Evolutionary conservation across 1,140 invertebrate genomes (phyloP).

Genomic region (Phymorhynchus buccinoides): DNA sequence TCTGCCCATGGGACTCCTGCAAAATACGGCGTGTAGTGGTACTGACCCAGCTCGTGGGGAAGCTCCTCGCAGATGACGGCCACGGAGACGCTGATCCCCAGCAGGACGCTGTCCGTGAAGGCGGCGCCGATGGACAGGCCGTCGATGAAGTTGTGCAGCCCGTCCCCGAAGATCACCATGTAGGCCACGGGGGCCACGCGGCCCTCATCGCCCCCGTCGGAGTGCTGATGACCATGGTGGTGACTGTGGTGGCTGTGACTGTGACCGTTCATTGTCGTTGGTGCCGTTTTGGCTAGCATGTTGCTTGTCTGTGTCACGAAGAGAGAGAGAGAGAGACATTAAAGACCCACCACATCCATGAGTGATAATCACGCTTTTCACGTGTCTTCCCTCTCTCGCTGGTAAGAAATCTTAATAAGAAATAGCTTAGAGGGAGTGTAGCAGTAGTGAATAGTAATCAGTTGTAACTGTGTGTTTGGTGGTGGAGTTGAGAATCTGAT

Average conservation of each 20-base stretch:
- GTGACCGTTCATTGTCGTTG: not conserved
- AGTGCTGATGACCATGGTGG: too few relatives aligned
- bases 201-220: not conserved
- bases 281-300: not conserved
- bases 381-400: too few relatives aligned
- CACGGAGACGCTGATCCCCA: constrained; percentile 80
- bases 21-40: too few relatives aligned
- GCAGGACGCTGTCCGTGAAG: constrained; percentile 78
- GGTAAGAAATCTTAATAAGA: too few relatives aligned
- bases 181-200: constrained; percentile 77
- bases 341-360: too few relatives aligned
- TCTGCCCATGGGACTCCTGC: too few relatives aligned
- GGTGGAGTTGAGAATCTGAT: too few relatives aligned
- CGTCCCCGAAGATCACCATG: constrained; percentile 85
- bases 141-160: constrained; percentile 83
- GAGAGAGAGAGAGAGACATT: too few relatives aligned
- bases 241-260: not conserved
- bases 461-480: not conserved
- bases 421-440: too few relatives aligned
- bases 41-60: constrained; percentile 81
- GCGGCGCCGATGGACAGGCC: constrained; percentile 82
- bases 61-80: constrained; percentile 83
- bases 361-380: too few relatives aligned
- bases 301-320: not conserved
- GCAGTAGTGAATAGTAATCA: not conserved